A percentile compares a stretch with the other conserved stretches of the same genome.
Conservation (phyloP, 2,888 invertebrate species). For the Sphaerophoria taeniata region DNA sequence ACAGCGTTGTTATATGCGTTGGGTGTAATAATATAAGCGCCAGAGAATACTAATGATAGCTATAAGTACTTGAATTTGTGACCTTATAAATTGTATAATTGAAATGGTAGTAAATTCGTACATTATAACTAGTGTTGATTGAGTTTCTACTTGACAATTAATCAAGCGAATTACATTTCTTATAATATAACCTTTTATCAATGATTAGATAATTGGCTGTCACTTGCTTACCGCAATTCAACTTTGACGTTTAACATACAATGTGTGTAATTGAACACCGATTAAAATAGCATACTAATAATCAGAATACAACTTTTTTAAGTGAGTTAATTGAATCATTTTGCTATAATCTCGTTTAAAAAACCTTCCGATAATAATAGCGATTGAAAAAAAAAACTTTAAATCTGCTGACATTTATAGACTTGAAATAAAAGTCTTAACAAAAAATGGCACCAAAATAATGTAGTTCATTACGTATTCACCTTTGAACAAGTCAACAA, state of each 20-base stretch:
- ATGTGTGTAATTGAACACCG: background rate
- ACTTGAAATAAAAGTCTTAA: too few relatives aligned
- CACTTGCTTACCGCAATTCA: background rate
- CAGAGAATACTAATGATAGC: background rate
- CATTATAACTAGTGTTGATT: conserved; percentile 59
- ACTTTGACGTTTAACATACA: too few relatives aligned
- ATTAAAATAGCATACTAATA: too few relatives aligned
- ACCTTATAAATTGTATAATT: conserved; percentile 34
- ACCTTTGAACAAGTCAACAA: conserved; percentile 7
- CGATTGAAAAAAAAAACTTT: background rate
- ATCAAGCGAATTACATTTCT: conserved; percentile 52
- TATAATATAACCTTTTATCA: background rate
- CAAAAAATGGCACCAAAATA: conserved; percentile 11
- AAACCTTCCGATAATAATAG: conserved; percentile 1
- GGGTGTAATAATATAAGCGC: conserved; percentile 31
- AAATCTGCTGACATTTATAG: too few relatives aligned
- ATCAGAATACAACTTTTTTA: too few relatives aligned
- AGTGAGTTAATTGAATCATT: too few relatives aligned
- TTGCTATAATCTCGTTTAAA: background rate
- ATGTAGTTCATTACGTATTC: background rate
- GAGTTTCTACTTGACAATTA: conserved; percentile 47
- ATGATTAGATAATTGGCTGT: background rate
- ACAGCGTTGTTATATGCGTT: conserved; percentile 21
- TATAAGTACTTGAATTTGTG: conserved; percentile 7
- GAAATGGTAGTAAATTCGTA: conserved; percentile 62